Evolutionary conservation across 2,113 vertebrate species (phyloP), one percentile per base, ranked within the genome.

Genomic region (Sceloporus undulatus): DNA sequence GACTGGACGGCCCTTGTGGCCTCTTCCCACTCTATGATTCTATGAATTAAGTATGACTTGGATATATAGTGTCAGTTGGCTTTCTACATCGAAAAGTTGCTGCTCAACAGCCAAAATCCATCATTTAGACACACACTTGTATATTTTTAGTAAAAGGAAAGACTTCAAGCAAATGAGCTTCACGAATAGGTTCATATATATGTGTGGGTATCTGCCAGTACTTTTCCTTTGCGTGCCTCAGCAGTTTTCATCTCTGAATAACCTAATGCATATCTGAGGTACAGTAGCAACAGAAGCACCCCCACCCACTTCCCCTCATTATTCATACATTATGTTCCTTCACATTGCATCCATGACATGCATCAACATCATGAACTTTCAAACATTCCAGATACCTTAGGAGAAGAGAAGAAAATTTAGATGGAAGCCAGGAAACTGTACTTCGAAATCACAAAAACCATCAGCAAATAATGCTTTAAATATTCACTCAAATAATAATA

Each of bases 401-500:
- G 9, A 86, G 52, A 86, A 71, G n/a, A 86, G 10, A 86, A 54
- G 66, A 86, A 2, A 56, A 62, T 42, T 6, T 4, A 85, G n/a
- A 76, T 75, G 21, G 54, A 76, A 85, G 21, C 21, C 11, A 38
- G 16, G 79, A 70, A 34, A 59, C 62, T n/a, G 18, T 62, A 74
- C 23, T 75, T 84, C 29, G 54, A n/a, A 38, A 62, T 76, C 27
- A 13, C 14, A 62, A 85, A n/a, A 52, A 23, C 21, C 38, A 77
- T 14, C 34, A 25, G 62, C 16, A 86, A 1, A 16, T 52, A 86
- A 21, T 54, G 75, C n/a, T 76, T 85, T 40, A 75, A 48, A 48
- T 48, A 48, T 6, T 34, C 34, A 34, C 34, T 34, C 34, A 34
- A 34, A 34, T 34, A 34, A 34, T 34, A 34, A 34, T 34, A 34